phyloP scores from a whole-genome alignment of 2,797 vertebrate species.

The Meriones psammophilus region DNA sequence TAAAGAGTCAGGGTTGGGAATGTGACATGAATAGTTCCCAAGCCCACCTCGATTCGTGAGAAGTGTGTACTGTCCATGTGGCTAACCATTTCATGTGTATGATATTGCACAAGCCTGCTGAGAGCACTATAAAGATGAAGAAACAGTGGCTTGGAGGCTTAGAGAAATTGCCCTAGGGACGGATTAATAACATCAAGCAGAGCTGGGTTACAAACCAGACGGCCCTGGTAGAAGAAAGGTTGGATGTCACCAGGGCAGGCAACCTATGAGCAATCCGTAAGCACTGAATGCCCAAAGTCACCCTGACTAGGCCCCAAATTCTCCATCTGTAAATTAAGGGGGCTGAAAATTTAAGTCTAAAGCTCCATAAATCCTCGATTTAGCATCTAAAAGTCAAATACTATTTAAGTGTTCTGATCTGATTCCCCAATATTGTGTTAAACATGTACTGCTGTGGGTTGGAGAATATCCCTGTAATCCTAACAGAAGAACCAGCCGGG shows the following conservation, averaged over 20 bases:
- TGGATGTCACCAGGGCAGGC: background rate
- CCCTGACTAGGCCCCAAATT: background rate
- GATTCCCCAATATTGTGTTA: conserved; percentile 19
- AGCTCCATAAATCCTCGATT: background rate
- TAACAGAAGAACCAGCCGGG: background rate
- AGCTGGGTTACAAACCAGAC: conserved; percentile 18
- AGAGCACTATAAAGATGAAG: conserved; percentile 20
- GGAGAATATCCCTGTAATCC: background rate
- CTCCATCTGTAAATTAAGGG: conserved; percentile 27
- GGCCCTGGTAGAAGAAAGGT: background rate
- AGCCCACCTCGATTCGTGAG: background rate
- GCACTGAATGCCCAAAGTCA: background rate
- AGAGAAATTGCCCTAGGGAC: background rate
- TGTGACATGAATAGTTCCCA: background rate
- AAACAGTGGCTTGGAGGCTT: background rate
- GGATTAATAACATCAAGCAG: conserved; percentile 20
- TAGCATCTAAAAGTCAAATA: background rate
- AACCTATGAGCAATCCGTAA: background rate
- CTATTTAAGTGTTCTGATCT: background rate
- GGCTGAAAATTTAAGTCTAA: background rate
- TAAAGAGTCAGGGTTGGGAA: background rate
- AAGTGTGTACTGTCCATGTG: background rate
- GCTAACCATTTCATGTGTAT: background rate
- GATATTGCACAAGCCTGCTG: background rate
- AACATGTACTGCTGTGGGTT: background rate